Base-by-base conservation (phyloP, 2,113 vertebrate species). In the Holacanthus passer region DNA sequence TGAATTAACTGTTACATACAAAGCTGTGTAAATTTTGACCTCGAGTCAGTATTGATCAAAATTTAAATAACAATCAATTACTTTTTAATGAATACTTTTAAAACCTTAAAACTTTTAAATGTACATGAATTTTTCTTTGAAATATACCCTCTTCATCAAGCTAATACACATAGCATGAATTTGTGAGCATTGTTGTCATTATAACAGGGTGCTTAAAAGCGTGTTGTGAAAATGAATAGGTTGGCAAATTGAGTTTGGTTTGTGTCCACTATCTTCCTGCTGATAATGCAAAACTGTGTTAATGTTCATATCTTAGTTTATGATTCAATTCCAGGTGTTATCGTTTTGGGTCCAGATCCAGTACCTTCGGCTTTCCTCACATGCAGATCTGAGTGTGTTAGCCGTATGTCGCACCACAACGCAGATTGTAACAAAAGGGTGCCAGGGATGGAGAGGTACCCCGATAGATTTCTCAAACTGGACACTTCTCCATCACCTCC, bases 361-460 rank as follows among this genome's bases (percentile, higher is more conserved):
- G 48, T 52, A 63, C 66, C 73, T 85, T 64, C 56, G 47, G 58
- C 52, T 82, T 32, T 84, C 66, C 83, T 87, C 80, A 1, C 88
- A 82, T 22, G 69, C 82, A 39, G 76, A 85, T 59, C 82, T 77
- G 48, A 86, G 82, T 39, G 88, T 85, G 90, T 91, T 69, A 12
- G 80, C 87, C 52, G 77, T 84, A 87, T 47, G 91, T 94, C 86
- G 68, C 94, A 95, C 92, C 74, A 79, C 20, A 31, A 82, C 76
- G 91, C 87, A 92, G 89, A 94, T 91, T 94, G 79, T 93, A 85
- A 90, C 93, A 81, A 85, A 91, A 64, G 68, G 69, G 89, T 91
- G 93, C 73, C 88, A 90, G 79, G 43, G 82, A 83, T 81, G 85
- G 76, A 73, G 73, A 73, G 64, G 22, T 2, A 39, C 66, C 72